Percentiles rank a stretch among this genome's conserved stretches.
Evolutionary conservation across 2,888 invertebrate species (phyloP).

Genomic region (Polia nebulosa): DNA sequence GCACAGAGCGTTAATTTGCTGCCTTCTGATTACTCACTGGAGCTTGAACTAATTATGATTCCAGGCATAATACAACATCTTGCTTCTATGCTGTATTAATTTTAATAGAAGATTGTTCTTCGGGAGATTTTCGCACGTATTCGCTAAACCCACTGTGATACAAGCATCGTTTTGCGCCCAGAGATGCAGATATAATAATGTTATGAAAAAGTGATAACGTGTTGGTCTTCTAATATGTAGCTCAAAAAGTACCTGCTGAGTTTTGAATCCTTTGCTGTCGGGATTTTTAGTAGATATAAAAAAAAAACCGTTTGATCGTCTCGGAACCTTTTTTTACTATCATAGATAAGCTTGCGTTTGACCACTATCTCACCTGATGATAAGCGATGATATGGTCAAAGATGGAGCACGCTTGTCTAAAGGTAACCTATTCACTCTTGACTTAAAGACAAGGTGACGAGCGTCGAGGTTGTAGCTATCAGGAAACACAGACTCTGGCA

Average conservation of each 20-base stretch:
- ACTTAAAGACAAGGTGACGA: too few species aligned
- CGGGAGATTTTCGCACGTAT: slow-evolving; percentile 40
- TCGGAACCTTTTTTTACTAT: not conserved
- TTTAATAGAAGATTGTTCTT: slow-evolving; percentile 29
- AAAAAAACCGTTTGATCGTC: not conserved
- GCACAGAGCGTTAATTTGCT: slow-evolving; percentile 62
- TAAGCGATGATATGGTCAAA: too few species aligned
- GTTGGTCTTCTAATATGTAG: slow-evolving; percentile 1
- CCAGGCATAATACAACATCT: slow-evolving; percentile 55
- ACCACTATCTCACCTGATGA: too few species aligned
- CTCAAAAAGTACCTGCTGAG: slow-evolving; percentile 39
- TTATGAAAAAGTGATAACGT: not conserved
- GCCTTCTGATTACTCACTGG: slow-evolving; percentile 63
- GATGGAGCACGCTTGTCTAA: too few species aligned
- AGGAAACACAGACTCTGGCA: too few species aligned
- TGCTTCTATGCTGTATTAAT: slow-evolving; percentile 38
- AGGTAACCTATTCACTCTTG: too few species aligned
- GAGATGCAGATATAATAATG: not conserved
- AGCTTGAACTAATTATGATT: slow-evolving; percentile 67
- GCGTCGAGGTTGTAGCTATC: too few species aligned
- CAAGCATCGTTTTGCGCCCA: not conserved
- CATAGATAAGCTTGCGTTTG: too few species aligned
- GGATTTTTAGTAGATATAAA: slow-evolving; percentile 25
- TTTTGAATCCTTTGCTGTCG: slow-evolving; percentile 44
- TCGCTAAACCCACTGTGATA: not conserved